Evolutionary conservation across 2,113 vertebrate species (phyloP).

Genomic region (Prochilodus magdalenae): DNA sequence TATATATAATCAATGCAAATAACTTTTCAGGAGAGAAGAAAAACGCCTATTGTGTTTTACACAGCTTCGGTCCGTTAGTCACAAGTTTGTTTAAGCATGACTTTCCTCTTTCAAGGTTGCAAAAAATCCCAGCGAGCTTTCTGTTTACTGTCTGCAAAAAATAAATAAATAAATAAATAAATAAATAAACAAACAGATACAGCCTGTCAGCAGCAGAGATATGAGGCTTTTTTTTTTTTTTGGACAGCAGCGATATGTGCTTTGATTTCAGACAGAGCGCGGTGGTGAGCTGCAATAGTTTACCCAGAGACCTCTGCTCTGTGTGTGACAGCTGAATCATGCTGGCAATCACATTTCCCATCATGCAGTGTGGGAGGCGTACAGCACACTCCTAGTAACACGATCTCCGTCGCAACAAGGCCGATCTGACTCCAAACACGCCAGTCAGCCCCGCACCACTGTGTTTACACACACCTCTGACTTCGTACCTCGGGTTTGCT

Average conservation of each 20-base stretch:
- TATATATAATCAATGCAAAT: background rate
- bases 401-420: background rate
- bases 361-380: background rate
- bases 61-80: background rate
- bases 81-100: background rate
- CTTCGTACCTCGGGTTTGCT: background rate
- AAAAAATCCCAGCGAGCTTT: background rate
- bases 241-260: background rate
- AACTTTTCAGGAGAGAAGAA: background rate
- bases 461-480: background rate
- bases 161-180: background rate
- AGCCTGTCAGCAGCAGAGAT: background rate
- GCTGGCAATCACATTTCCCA: conserved; percentile 4
- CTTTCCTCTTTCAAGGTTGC: background rate
- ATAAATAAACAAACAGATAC: background rate
- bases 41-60: background rate
- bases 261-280: background rate
- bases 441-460: background rate
- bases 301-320: background rate
- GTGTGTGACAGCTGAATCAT: background rate
- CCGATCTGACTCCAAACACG: background rate
- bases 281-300: background rate
- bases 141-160: background rate
- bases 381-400: background rate
- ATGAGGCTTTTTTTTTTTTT: background rate